Percentiles rank a stretch among this genome's conserved stretches.
phyloP scores from a whole-genome alignment of 2,888 invertebrate genomes.

The Heliconius ismenius region DNA sequence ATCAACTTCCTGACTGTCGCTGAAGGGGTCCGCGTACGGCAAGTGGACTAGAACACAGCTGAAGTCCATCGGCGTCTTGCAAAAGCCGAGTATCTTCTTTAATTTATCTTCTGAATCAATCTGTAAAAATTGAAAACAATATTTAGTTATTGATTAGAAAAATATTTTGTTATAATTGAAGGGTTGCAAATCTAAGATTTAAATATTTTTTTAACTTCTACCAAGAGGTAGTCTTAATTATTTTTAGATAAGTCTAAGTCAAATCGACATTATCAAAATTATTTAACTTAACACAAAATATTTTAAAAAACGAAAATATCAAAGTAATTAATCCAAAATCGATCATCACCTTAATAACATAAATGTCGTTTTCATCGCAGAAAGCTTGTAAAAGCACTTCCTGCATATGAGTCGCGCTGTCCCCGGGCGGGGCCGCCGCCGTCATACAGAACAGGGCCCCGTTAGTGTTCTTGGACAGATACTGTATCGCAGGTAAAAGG shows the following conservation, averaged over 20 bases:
- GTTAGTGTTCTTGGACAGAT: constrained; percentile 81
- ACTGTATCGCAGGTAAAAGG: constrained; percentile 83
- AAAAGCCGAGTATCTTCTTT: constrained; percentile 74
- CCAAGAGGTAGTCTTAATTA: background rate
- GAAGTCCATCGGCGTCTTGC: constrained; percentile 71
- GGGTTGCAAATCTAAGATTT: background rate
- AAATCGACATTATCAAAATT: background rate
- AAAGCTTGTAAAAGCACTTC: constrained; percentile 89
- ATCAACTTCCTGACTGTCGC: constrained; percentile 70
- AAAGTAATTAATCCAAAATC: background rate
- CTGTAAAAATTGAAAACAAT: constrained; percentile 56
- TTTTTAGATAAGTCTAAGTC: background rate
- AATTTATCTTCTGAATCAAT: constrained; percentile 81
- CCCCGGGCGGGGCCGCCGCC: constrained; percentile 85
- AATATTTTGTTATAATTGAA: background rate
- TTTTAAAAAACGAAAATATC: background rate
- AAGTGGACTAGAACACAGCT: constrained; percentile 81
- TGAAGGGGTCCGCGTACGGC: constrained; percentile 75
- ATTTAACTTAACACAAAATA: background rate
- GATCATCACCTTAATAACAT: constrained; percentile 85
- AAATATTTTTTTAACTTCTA: no score
- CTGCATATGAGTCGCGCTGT: constrained; percentile 89
- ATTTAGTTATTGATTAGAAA: background rate
- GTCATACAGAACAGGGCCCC: constrained; percentile 87
- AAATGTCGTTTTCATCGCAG: constrained; percentile 89